These are phyloP conservation scores for Drosophila jambulina DNA, from an alignment of 1,140 invertebrate genomes.

Conservation along the genomic window DNA sequence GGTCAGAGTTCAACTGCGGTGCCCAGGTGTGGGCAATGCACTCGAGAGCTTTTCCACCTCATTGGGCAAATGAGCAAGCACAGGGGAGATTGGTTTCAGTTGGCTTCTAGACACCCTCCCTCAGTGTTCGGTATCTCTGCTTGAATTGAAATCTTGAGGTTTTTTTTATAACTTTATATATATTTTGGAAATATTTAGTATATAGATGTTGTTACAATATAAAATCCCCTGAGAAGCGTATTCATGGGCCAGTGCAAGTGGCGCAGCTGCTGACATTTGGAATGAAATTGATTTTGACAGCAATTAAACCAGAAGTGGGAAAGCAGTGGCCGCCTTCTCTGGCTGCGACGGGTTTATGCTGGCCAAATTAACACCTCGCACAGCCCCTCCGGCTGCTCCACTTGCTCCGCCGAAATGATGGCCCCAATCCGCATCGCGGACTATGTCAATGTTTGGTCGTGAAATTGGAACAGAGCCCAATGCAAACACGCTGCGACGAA, in stretches of 20 bases:
- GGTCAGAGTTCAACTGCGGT: constrained; percentile 52
- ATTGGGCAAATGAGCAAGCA: constrained; percentile 57
- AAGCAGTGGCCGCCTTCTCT: constrained; percentile 13
- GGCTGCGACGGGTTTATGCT: constrained; percentile 43
- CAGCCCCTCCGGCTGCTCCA: constrained; percentile 28
- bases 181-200: not conserved
- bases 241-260: not conserved
- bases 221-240: not conserved
- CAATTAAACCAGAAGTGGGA: constrained; percentile 45
- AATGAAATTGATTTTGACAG: constrained; percentile 47
- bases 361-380: constrained; percentile 70
- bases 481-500: constrained; percentile 36
- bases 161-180: not conserved
- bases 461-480: constrained; percentile 63
- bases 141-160: not conserved
- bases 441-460: constrained; percentile 73
- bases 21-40: constrained; percentile 57
- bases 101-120: not conserved
- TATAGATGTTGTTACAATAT: not conserved
- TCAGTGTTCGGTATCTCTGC: not conserved
- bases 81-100: not conserved
- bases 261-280: constrained; percentile 41
- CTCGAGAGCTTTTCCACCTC: constrained; percentile 47
- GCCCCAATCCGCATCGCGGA: constrained; percentile 41
- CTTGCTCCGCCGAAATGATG: constrained; percentile 39